A percentile compares a stretch with the other conserved stretches of the same genome.
These are phyloP conservation scores for Camptogramma bilineatum DNA, from an alignment of 2,888 invertebrate species.

Conservation along the genomic window DNA sequence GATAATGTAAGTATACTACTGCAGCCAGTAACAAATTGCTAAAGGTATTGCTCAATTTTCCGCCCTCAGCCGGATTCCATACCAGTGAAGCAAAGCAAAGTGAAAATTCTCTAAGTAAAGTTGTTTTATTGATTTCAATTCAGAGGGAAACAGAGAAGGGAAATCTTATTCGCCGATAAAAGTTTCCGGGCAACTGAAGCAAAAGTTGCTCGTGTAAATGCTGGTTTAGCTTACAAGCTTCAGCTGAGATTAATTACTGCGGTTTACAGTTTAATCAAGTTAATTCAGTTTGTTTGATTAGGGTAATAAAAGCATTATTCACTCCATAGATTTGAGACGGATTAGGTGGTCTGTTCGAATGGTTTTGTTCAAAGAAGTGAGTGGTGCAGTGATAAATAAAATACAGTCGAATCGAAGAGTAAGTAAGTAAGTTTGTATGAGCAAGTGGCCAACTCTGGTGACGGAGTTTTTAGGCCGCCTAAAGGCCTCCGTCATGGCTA, in stretches of 20 bases:
- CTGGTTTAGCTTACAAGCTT: neutral
- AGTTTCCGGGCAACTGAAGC: neutral
- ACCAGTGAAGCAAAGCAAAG: too few relatives aligned
- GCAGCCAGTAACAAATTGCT: too few relatives aligned
- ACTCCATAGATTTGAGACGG: constrained; percentile 6
- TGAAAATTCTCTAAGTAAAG: too few relatives aligned
- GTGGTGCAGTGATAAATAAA: too few relatives aligned
- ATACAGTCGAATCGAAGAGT: neutral
- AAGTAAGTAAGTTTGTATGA: neutral
- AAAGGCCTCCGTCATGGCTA: too few relatives aligned
- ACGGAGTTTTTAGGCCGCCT: too few relatives aligned
- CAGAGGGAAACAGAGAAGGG: too few relatives aligned
- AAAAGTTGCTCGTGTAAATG: neutral
- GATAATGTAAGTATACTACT: too few relatives aligned
- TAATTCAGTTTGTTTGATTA: constrained; percentile 14
- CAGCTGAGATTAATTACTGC: constrained; percentile 6
- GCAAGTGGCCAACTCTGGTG: neutral
- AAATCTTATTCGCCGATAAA: neutral
- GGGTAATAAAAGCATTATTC: constrained; percentile 8
- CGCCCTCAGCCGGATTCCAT: too few relatives aligned
- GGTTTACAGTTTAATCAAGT: constrained; percentile 12
- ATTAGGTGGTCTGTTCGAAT: neutral
- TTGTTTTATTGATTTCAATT: too few relatives aligned
- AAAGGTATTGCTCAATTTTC: too few relatives aligned
- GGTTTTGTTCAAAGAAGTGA: neutral